Evolutionary conservation across 2,797 vertebrate genomes (phyloP), one percentile per base, ranked within the genome.

Genomic region (Parauchenoglanis punctatus): DNA sequence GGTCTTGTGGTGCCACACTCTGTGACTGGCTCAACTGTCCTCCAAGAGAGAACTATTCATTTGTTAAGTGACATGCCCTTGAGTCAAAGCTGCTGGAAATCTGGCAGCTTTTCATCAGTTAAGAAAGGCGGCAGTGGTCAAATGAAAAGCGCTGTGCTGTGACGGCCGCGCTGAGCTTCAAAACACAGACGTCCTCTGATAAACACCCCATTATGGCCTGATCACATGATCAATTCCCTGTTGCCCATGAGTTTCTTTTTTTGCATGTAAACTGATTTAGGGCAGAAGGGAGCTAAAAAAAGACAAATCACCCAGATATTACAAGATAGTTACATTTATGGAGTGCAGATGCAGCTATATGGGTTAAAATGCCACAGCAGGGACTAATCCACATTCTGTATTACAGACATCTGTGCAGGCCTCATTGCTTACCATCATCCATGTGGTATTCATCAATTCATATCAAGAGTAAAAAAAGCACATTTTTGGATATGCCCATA

Each of bases 21-120:
- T 92, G 89, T 94, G 92, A 94, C 92, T 93, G 88, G 91, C 92
- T 89, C 90, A 84, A 95, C 93, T 93, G 95, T 94, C 92, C 90
- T 92, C 68, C 90, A 93, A 92, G 92, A 94, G 91, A 94, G 92
- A 88, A 90, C 90, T 92, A 94, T 95, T 96, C 94, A 95, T 95
- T 92, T 93, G 18, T 87, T 91, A 87, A 94, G 93, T 93, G 93
- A 94, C 94, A 90, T 92, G 94, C 91, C 93, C 93, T 90, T 86
- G 89, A 93, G 93, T 93, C 83, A 89, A 91, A 90, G 89, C 91
- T 73, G 90, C 88, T 87, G 86, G 86, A 92, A 94, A 93, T 91
- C 92, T 91, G 93, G 88, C 92, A 84, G 92, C 93, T 92, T 93
- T 94, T 93, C 93, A 92, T 90, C 83, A 86, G 91, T 90, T 23